Percentiles rank a stretch among this genome's conserved stretches.
Evolutionary conservation across 2,888 invertebrate species (phyloP).

Genomic region (Pediacus dermestoides): DNA sequence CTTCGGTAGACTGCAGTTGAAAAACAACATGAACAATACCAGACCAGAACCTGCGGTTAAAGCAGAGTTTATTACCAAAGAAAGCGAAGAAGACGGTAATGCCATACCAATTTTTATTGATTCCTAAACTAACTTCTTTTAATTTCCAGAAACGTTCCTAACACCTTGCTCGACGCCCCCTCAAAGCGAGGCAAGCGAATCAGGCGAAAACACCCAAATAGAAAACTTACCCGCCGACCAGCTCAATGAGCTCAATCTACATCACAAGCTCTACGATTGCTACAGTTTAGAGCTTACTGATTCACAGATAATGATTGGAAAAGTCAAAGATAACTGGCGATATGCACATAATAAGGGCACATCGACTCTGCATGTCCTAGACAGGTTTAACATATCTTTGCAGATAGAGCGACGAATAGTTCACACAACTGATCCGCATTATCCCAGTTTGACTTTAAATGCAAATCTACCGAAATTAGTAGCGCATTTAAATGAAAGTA

Average conservation of each 20-base stretch:
- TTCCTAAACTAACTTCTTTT: conserved; percentile 3
- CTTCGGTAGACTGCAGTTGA: conserved; percentile 79
- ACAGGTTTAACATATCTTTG: conserved; percentile 55
- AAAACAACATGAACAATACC: conserved; percentile 46
- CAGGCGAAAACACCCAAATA: conserved; percentile 47
- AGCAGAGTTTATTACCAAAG: conserved; percentile 43
- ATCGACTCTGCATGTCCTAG: conserved; percentile 78
- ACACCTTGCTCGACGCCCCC: conserved; percentile 88
- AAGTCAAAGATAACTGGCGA: conserved; percentile 85
- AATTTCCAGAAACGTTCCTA: conserved; percentile 61
- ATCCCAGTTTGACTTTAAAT: conserved; percentile 77
- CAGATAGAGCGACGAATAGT: conserved; percentile 78
- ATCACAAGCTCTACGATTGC: conserved; percentile 71
- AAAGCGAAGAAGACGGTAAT: conserved; percentile 53
- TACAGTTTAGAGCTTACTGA: conserved; percentile 79
- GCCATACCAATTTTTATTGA: conserved; percentile 11
- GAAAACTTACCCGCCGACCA: conserved; percentile 29
- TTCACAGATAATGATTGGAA: conserved; percentile 82
- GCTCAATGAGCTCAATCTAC: conserved; percentile 59
- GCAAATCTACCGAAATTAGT: conserved; percentile 85
- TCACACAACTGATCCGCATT: conserved; percentile 79
- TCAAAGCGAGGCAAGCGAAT: conserved; percentile 68
- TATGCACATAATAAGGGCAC: conserved; percentile 81
- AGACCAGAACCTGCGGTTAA: conserved; percentile 33
- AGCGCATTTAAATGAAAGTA: conserved; percentile 87